These are phyloP conservation scores for Piscicola geometra DNA, from an alignment of 2,888 invertebrate species.

Conservation along the genomic window DNA sequence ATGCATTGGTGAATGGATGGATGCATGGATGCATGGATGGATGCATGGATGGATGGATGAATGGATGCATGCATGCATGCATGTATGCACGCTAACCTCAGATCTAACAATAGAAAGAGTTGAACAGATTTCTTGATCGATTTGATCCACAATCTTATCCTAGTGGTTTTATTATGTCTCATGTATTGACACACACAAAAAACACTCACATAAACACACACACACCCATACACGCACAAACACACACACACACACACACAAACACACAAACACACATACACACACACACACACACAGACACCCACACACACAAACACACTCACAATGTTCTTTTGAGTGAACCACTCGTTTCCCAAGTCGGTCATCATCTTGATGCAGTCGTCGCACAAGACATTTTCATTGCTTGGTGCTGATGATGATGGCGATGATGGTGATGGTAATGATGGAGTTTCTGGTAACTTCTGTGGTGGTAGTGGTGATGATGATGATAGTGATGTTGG, in stretches of 20 bases:
- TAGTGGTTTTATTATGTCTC: too few species aligned
- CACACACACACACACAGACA: neutral
- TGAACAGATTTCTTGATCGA: slow-evolving; percentile 37
- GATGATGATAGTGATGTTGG: neutral
- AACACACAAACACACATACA: neutral
- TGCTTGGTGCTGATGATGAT: too few species aligned
- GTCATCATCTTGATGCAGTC: slow-evolving; percentile 45
- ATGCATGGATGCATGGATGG: neutral
- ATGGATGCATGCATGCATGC: neutral
- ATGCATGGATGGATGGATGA: slow-evolving; percentile 12
- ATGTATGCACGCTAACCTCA: slow-evolving; percentile 1
- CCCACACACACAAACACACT: neutral
- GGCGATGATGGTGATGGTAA: too few species aligned
- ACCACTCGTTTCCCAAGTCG: slow-evolving; percentile 42
- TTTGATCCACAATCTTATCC: slow-evolving; percentile 35
- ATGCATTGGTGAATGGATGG: neutral
- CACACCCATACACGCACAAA: neutral
- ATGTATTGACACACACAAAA: neutral
- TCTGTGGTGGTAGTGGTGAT: too few species aligned
- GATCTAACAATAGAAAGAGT: neutral
- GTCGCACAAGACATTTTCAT: slow-evolving; percentile 40
- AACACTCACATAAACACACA: neutral
- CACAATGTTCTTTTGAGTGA: slow-evolving; percentile 42
- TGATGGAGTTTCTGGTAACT: too few species aligned
- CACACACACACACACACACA: slow-evolving; percentile 2